Evolutionary conservation across 2,888 invertebrate species (phyloP), one percentile per base, ranked within the genome.

Genomic region (Allacma fusca): DNA sequence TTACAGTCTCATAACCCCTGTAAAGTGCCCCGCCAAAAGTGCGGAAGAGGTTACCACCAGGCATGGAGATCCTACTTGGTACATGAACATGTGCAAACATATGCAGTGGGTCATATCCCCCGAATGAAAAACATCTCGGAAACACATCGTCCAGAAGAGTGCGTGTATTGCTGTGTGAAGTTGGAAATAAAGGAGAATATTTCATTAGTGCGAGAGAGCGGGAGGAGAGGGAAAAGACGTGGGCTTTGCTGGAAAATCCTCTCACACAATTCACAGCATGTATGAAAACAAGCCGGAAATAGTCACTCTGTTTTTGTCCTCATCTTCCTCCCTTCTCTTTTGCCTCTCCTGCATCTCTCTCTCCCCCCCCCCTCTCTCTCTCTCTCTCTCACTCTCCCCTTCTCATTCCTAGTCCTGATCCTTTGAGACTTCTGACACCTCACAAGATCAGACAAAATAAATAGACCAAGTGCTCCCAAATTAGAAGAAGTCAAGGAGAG

Each of bases 371-470:
- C 68, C 21, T n/a, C 1, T n/a, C 16, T 16, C 26, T 50, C n/a
- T 21, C 19, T 59, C 72, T 59, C 70, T 43, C 9, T 50, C 19
- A 16, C 50, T 50, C n/a, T n/a, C 50, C 50, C 50, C 50, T 50
- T 19, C n/a, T 50, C 50, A 13, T 5, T 5, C 5, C 9, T 16
- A 50, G 59, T 28, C 59, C 29, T 72, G 72, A 72, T 72, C 72
- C 72, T 72, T 72, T 34, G 72, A 72, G 72, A 21, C 59, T 57
- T 50, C 70, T 70, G 70, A 64, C 70, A 64, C 69, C 70, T 40
- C 28, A 13, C n/a, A 40, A 62, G 59, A 76, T 59, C 62, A 43
- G 69, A 43, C 23, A 62, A 76, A 65, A 67, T 67, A 74, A 74
- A 74, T 74, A 65, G 65, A 44, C 64, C 65, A 74, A 65, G 65